Evolutionary conservation across 1,140 invertebrate species (phyloP).

Genomic region (Tachypleus tridentatus): DNA sequence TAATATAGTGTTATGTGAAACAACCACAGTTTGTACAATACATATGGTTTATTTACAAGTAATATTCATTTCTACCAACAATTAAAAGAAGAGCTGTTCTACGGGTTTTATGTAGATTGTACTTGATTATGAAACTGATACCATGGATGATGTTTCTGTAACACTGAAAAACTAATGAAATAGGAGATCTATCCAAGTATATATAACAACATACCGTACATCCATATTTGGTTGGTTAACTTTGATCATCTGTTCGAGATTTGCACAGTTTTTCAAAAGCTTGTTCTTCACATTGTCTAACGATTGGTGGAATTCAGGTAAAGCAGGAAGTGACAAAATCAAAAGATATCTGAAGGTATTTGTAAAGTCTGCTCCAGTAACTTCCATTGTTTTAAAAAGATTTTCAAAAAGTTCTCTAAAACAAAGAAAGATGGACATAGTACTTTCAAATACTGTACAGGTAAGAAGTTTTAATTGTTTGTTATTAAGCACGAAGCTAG

Average conservation of each 20-base stretch:
- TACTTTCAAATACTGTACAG: too few species aligned
- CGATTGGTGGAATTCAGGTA: slow-evolving; percentile 20
- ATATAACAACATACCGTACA: slow-evolving; percentile 26
- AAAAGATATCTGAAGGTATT: slow-evolving; percentile 46
- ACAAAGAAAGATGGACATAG: not conserved
- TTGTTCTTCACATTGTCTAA: slow-evolving; percentile 25
- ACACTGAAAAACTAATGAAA: too few species aligned
- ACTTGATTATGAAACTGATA: too few species aligned
- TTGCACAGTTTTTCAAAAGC: slow-evolving; percentile 32
- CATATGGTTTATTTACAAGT: too few species aligned
- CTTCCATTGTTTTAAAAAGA: slow-evolving; percentile 47
- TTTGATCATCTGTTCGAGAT: slow-evolving; percentile 31
- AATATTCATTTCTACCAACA: too few species aligned
- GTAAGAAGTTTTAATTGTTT: too few species aligned
- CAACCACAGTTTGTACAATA: too few species aligned
- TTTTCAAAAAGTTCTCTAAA: slow-evolving; percentile 38
- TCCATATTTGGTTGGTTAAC: slow-evolving; percentile 28
- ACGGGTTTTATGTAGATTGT: too few species aligned
- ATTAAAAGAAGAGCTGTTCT: too few species aligned
- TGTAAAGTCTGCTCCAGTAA: slow-evolving; percentile 49
- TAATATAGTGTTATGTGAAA: too few species aligned
- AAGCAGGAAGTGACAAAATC: slow-evolving; percentile 33
- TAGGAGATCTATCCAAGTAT: not conserved
- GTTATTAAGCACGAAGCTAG: too few species aligned
- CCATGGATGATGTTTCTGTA: too few species aligned